These are phyloP conservation scores for Capromys pilorides DNA, from an alignment of 2,797 vertebrate genomes.

Conservation along the genomic window DNA sequence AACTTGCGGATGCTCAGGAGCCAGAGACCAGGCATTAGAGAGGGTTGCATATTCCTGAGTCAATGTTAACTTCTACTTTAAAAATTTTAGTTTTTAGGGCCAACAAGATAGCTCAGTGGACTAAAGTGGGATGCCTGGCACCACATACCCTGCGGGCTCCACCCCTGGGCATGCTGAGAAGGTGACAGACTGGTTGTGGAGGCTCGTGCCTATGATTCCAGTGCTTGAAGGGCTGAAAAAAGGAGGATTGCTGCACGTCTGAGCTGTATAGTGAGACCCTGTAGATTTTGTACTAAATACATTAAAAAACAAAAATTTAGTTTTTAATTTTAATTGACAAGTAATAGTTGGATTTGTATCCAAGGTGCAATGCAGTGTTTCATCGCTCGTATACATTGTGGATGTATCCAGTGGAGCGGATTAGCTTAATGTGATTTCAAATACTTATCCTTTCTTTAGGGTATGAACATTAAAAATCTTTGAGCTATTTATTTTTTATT, in stretches of 20 bases:
- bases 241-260: too few relatives aligned
- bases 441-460: background rate
- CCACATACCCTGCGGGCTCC: too few relatives aligned
- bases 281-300: too few relatives aligned
- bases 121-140: too few relatives aligned
- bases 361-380: background rate
- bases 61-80: background rate
- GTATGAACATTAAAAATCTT: background rate
- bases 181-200: too few relatives aligned
- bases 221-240: too few relatives aligned
- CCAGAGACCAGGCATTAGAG: constrained; percentile 65
- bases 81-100: background rate
- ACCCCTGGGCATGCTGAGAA: too few relatives aligned
- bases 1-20: constrained; percentile 75
- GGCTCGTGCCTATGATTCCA: too few relatives aligned
- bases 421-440: background rate
- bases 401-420: background rate
- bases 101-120: too few relatives aligned
- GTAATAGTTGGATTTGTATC: background rate
- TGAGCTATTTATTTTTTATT: background rate
- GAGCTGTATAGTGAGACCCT: too few relatives aligned
- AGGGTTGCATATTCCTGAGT: constrained; percentile 75
- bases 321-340: background rate
- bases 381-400: background rate
- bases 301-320: background rate